A percentile compares a stretch with the other conserved stretches of the same genome.
These are phyloP conservation scores for Odontocolon sp. DNA, from an alignment of 2,888 invertebrate genomes.

Conservation along the genomic window DNA sequence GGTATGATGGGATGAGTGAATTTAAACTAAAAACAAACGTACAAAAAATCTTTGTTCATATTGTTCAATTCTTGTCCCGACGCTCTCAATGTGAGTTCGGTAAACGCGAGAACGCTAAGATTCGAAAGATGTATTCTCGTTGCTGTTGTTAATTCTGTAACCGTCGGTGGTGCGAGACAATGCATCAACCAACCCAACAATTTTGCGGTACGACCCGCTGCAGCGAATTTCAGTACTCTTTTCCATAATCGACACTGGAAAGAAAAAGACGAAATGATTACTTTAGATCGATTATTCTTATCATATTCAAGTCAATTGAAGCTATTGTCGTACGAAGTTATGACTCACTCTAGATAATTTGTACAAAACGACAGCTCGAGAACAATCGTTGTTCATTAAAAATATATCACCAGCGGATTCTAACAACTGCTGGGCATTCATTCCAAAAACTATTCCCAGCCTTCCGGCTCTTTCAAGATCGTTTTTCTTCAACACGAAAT, in stretches of 20 bases:
- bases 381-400: slow-evolving; percentile 87
- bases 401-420: slow-evolving; percentile 92
- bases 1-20: background rate
- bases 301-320: too few species aligned
- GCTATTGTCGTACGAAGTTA: background rate
- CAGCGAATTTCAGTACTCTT: slow-evolving; percentile 84
- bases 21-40: slow-evolving; percentile 68
- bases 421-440: slow-evolving; percentile 86
- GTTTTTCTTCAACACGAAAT: slow-evolving; percentile 82
- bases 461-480: slow-evolving; percentile 83
- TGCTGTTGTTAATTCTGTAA: slow-evolving; percentile 83
- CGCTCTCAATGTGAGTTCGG: slow-evolving; percentile 82
- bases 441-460: slow-evolving; percentile 83
- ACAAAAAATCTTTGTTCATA: slow-evolving; percentile 82
- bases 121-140: slow-evolving; percentile 86
- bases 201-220: slow-evolving; percentile 84
- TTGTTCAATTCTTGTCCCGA: slow-evolving; percentile 69
- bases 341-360: slow-evolving; percentile 87
- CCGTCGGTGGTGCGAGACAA: slow-evolving; percentile 82
- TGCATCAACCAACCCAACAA: slow-evolving; percentile 84
- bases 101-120: slow-evolving; percentile 85
- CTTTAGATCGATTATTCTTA: too few species aligned
- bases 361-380: slow-evolving; percentile 90
- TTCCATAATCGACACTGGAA: slow-evolving; percentile 83
- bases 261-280: slow-evolving; percentile 16